A percentile compares a stretch with the other conserved stretches of the same genome.
phyloP scores from a whole-genome alignment of 2,888 invertebrate genomes.

The Sinopyrophorus schimmeli region DNA sequence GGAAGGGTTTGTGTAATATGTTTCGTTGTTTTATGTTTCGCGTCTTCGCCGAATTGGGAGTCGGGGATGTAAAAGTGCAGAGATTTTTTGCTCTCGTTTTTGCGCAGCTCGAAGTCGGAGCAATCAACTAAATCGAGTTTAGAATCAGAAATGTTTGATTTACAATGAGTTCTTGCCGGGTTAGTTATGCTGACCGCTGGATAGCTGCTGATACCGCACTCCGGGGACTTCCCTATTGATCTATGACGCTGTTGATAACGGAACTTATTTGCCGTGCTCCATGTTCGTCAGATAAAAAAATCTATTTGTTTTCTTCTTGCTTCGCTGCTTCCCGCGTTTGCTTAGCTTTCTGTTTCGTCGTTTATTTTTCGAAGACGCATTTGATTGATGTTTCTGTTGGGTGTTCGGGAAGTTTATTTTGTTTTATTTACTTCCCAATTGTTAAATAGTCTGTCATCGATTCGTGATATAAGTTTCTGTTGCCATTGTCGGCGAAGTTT shows the following conservation, averaged over 20 bases:
- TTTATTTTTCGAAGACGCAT: conserved; percentile 24
- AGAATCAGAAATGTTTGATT: conserved; percentile 10
- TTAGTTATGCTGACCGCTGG: conserved; percentile 9
- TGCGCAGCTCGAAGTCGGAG: conserved; percentile 20
- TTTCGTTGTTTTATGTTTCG: conserved; percentile 27
- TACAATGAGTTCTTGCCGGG: conserved; percentile 5
- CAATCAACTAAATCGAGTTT: conserved; percentile 9
- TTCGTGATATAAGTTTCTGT: background rate
- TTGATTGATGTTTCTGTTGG: conserved; percentile 21
- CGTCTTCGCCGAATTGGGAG: conserved; percentile 21
- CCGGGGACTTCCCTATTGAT: conserved; percentile 33
- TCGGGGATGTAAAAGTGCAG: conserved; percentile 20
- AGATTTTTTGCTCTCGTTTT: too few relatives aligned
- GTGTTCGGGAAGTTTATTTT: conserved; percentile 13
- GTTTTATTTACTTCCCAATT: conserved; percentile 23
- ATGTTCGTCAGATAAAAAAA: conserved; percentile 28
- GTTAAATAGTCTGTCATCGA: conserved; percentile 21
- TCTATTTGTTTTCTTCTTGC: conserved; percentile 24
- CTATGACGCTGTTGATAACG: conserved; percentile 37
- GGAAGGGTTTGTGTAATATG: conserved; percentile 23
- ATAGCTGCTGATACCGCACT: conserved; percentile 13
- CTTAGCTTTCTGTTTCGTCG: conserved; percentile 27
- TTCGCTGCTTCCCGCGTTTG: conserved; percentile 26
- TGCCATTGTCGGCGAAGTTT: too few relatives aligned
- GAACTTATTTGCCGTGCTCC: conserved; percentile 37